These are phyloP conservation scores for Adelphocoris suturalis DNA, from an alignment of 2,888 invertebrate genomes.

Conservation along the genomic window DNA sequence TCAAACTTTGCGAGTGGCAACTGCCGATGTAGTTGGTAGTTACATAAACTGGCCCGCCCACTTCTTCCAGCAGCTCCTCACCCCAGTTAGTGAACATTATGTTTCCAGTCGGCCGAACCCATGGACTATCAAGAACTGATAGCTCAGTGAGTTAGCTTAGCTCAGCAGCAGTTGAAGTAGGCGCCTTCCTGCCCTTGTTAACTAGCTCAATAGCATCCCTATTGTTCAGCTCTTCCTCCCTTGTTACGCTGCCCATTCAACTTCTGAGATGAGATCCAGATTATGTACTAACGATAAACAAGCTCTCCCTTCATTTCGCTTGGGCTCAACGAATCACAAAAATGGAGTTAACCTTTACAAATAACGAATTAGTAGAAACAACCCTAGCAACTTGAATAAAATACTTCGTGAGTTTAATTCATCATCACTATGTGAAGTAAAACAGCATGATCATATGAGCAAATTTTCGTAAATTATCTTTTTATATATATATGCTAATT, in stretches of 20 bases:
- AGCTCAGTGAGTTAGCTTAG: not conserved
- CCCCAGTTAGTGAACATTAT: not conserved
- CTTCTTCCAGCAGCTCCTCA: not conserved
- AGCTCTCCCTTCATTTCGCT: not conserved
- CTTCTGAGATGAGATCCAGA: constrained; percentile 26
- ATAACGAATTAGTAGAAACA: too few species aligned
- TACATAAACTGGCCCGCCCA: not conserved
- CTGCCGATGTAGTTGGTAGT: not conserved
- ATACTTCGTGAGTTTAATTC: too few species aligned
- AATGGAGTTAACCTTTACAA: too few species aligned
- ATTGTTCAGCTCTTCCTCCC: constrained; percentile 22
- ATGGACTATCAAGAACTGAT: not conserved
- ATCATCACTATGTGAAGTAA: too few species aligned
- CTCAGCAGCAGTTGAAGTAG: constrained; percentile 21
- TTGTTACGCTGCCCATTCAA: constrained; percentile 33
- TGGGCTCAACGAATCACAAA: too few species aligned
- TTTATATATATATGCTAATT: too few species aligned
- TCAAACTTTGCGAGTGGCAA: too few species aligned
- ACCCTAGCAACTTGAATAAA: too few species aligned
- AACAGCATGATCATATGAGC: too few species aligned
- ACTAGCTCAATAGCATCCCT: not conserved
- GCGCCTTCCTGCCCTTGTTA: constrained; percentile 34
- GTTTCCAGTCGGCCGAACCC: not conserved
- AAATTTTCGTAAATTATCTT: too few species aligned
- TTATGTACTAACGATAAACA: not conserved